Conservation (phyloP, 1,140 invertebrate species). For the Cotesia chilonis region DNA sequence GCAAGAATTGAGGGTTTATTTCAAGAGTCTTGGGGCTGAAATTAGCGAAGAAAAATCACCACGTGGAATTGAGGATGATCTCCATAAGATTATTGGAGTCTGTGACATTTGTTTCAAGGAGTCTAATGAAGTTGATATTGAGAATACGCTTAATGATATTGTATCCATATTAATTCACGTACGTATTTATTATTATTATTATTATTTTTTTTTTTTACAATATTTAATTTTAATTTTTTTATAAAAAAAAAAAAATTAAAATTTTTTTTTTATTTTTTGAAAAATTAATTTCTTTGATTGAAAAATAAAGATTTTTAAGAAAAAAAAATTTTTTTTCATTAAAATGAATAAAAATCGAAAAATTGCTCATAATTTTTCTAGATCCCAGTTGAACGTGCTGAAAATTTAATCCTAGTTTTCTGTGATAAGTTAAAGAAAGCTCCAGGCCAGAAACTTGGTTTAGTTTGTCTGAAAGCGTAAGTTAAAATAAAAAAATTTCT, state of each 20-base stretch:
- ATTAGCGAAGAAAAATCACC: slow-evolving; percentile 89
- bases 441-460: slow-evolving; percentile 81
- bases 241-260: background rate
- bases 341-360: no score
- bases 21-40: slow-evolving; percentile 90
- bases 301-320: no score
- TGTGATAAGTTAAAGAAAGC: slow-evolving; percentile 94
- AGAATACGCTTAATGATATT: slow-evolving; percentile 87
- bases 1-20: slow-evolving; percentile 86
- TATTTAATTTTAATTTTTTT: slow-evolving; percentile 23
- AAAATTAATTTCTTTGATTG: no score
- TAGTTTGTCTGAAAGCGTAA: slow-evolving; percentile 81
- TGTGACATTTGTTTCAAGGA: slow-evolving; percentile 92
- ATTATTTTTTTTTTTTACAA: slow-evolving; percentile 6
- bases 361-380: slow-evolving; percentile 45
- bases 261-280: background rate
- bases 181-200: slow-evolving; percentile 56
- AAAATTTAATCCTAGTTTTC: slow-evolving; percentile 89
- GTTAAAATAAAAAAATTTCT: slow-evolving; percentile 6
- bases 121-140: slow-evolving; percentile 80
- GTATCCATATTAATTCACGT: slow-evolving; percentile 92
- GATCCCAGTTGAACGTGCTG: slow-evolving; percentile 87
- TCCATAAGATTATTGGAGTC: slow-evolving; percentile 93
- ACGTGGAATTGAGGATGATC: slow-evolving; percentile 91
- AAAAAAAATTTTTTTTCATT: no score